Percentiles rank a stretch among this genome's conserved stretches.
Evolutionary conservation across 2,888 invertebrate genomes (phyloP).

Genomic region (Linnaemya vulpina): DNA sequence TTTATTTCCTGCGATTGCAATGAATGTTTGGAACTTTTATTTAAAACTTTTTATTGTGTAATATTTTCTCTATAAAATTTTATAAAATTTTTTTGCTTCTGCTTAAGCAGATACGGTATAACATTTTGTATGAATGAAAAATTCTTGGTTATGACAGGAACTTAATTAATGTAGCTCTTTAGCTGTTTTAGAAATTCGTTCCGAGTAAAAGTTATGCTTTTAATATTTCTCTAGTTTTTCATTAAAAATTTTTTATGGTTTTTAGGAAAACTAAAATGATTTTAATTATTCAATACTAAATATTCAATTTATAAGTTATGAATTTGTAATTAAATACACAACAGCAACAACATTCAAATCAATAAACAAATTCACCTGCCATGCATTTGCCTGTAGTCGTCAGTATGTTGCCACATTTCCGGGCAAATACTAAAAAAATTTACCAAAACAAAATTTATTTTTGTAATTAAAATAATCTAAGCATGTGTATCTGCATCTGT

Average conservation of each 20-base stretch:
- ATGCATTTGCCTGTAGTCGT: conserved; percentile 4
- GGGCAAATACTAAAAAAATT: conserved; percentile 48
- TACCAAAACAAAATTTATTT: conserved; percentile 19
- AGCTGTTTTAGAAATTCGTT: background rate
- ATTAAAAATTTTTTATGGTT: conserved; percentile 24
- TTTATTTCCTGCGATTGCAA: background rate
- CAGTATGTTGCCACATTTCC: conserved; percentile 66
- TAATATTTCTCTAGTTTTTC: conserved; percentile 6
- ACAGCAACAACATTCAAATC: conserved; percentile 20
- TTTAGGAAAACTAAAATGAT: conserved; percentile 12
- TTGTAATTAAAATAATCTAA: conserved; percentile 16
- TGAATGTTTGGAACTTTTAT: background rate
- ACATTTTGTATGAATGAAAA: background rate
- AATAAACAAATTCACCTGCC: conserved; percentile 65
- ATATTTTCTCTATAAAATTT: background rate
- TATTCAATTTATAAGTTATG: conserved; percentile 32
- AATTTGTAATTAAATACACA: conserved; percentile 42
- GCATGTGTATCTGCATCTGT: conserved; percentile 29
- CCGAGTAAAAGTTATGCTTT: background rate
- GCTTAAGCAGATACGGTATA: background rate
- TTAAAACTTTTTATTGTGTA: background rate
- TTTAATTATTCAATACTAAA: conserved; percentile 2
- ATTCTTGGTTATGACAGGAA: background rate
- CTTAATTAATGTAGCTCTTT: background rate
- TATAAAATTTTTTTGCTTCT: background rate